These are phyloP conservation scores for Aptenodytes forsteri DNA, from an alignment of 2,113 vertebrate genomes.

Conservation along the genomic window DNA sequence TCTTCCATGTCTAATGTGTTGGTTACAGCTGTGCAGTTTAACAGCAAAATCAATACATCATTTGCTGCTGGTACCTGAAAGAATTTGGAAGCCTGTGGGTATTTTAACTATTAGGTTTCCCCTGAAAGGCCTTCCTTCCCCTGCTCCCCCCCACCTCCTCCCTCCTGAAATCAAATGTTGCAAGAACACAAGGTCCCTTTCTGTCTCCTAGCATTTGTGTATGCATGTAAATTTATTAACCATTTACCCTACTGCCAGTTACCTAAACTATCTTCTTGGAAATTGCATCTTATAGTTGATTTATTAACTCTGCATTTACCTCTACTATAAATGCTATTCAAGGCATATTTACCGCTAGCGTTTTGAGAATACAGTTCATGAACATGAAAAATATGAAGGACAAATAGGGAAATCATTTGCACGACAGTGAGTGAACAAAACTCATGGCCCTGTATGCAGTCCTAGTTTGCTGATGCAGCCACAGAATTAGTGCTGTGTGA, in stretches of 20 bases:
- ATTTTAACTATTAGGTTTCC: slow-evolving; percentile 75
- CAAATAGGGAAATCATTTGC: neutral
- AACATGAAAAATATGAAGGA: neutral
- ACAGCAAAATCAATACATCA: slow-evolving; percentile 83
- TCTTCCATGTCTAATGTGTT: slow-evolving; percentile 83
- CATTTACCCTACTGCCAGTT: neutral
- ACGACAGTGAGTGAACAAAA: neutral
- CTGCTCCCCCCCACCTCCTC: rapidly evolving
- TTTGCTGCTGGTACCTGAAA: slow-evolving; percentile 74
- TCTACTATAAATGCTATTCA: neutral
- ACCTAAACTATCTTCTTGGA: neutral
- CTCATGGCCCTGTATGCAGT: neutral
- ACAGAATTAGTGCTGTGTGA: neutral
- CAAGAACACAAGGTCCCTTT: neutral
- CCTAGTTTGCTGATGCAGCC: neutral
- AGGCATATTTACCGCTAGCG: neutral
- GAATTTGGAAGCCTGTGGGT: slow-evolving; percentile 69
- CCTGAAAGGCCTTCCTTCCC: neutral
- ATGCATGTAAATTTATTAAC: neutral
- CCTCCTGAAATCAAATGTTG: neutral
- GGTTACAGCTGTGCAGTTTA: slow-evolving; percentile 81
- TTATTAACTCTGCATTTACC: neutral
- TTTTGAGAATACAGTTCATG: neutral
- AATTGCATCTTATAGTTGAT: neutral
- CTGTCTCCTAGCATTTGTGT: neutral